Evolutionary conservation across 2,888 invertebrate species (phyloP).

Genomic region (Lasioglossum leucozonium): DNA sequence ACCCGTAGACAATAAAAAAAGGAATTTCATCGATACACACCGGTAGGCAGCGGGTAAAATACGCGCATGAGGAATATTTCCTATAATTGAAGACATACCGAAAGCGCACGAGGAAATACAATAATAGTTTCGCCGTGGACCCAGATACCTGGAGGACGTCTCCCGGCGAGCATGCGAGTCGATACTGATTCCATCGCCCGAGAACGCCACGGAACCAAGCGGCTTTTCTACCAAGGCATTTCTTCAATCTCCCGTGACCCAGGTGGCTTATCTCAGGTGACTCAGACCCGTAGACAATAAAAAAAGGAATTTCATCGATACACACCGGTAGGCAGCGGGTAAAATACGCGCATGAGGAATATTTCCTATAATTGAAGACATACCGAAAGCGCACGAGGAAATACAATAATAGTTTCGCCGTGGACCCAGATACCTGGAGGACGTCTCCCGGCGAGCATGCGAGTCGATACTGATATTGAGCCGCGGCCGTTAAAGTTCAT

Average conservation of each 20-base stretch:
- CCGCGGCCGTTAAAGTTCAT: slow-evolving; percentile 28
- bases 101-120: neutral
- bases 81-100: neutral
- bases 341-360: neutral
- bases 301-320: slow-evolving; percentile 1
- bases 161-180: slow-evolving; percentile 1
- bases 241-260: neutral
- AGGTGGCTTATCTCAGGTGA: neutral
- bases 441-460: slow-evolving; percentile 1
- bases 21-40: neutral
- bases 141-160: neutral
- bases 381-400: neutral
- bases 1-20: neutral
- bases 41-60: neutral
- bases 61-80: slow-evolving; percentile 1
- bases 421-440: neutral
- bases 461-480: slow-evolving; percentile 28
- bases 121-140: slow-evolving; percentile 6
- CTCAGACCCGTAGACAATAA: neutral
- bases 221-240: neutral
- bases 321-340: neutral
- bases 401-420: slow-evolving; percentile 11
- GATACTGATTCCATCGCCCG: too few relatives aligned
- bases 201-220: neutral
- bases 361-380: slow-evolving; percentile 6